phyloP scores from a whole-genome alignment of 2,113 vertebrate species.

The Gadus macrocephalus region DNA sequence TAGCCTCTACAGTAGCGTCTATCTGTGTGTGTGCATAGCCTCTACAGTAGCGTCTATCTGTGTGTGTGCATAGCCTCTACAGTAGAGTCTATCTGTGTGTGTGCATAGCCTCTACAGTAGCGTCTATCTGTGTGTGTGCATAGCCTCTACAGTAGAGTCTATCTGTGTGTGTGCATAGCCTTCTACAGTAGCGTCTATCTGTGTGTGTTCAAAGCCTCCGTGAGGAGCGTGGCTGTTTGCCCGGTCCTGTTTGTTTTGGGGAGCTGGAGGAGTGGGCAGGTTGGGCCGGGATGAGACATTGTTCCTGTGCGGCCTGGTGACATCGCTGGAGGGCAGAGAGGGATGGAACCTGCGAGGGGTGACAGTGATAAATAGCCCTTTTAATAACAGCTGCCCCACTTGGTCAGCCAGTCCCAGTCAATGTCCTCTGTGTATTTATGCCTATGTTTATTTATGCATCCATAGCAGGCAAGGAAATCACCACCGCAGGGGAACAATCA shows the following conservation, averaged over 20 bases:
- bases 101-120: background rate
- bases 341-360: constrained; percentile 74
- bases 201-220: constrained; percentile 1
- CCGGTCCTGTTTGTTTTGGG: constrained; percentile 33
- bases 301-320: constrained; percentile 74
- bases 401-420: constrained; percentile 73
- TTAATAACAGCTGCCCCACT: constrained; percentile 83
- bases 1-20: too few species aligned
- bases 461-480: constrained; percentile 73
- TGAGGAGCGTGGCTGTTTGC: constrained; percentile 17
- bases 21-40: background rate
- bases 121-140: background rate
- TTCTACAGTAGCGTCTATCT: constrained; percentile 18
- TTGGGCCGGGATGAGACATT: constrained; percentile 74
- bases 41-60: background rate
- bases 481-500: constrained; percentile 73
- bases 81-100: background rate
- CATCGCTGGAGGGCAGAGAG: constrained; percentile 74
- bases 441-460: constrained; percentile 81
- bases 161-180: too few species aligned
- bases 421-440: constrained; percentile 79
- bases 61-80: background rate
- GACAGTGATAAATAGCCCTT: constrained; percentile 84
- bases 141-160: too few species aligned
- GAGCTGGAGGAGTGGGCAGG: constrained; percentile 42